Percentiles rank a stretch among this genome's conserved stretches.
phyloP scores from a whole-genome alignment of 2,797 vertebrate genomes.

The Lepilemur ruficaudatus region DNA sequence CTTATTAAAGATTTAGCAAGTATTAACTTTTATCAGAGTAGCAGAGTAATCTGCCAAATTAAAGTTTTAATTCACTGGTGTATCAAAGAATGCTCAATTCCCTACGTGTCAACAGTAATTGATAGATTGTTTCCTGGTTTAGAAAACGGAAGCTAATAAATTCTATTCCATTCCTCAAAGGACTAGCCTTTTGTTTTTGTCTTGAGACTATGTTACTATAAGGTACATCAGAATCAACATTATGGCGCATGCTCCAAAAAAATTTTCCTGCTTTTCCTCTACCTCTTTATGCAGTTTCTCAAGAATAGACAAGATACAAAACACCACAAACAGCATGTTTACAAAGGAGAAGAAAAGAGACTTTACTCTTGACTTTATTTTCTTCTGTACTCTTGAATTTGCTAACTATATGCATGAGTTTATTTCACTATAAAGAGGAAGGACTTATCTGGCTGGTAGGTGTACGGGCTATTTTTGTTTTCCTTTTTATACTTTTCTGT shows the following conservation, averaged over 20 bases:
- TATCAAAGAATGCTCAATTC: neutral
- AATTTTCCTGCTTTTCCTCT: neutral
- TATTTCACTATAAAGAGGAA: neutral
- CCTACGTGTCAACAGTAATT: neutral
- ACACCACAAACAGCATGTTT: neutral
- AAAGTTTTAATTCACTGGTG: neutral
- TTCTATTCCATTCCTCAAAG: neutral
- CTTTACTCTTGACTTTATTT: neutral
- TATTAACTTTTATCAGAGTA: neutral
- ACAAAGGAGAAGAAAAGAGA: neutral
- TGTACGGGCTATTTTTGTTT: neutral
- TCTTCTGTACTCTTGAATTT: neutral
- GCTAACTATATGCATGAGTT: neutral
- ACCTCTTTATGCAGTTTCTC: neutral
- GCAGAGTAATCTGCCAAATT: neutral
- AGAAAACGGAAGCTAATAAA: neutral
- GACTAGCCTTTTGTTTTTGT: neutral
- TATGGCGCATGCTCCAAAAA: neutral
- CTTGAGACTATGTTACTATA: neutral
- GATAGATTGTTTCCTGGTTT: neutral
- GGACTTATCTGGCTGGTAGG: neutral
- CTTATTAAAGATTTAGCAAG: neutral
- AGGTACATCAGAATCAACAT: neutral
- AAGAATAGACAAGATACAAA: neutral
- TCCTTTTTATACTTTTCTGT: neutral